Evolutionary conservation across 2,113 vertebrate genomes (phyloP).

Genomic region (Sinocyclocheilus grahami): DNA sequence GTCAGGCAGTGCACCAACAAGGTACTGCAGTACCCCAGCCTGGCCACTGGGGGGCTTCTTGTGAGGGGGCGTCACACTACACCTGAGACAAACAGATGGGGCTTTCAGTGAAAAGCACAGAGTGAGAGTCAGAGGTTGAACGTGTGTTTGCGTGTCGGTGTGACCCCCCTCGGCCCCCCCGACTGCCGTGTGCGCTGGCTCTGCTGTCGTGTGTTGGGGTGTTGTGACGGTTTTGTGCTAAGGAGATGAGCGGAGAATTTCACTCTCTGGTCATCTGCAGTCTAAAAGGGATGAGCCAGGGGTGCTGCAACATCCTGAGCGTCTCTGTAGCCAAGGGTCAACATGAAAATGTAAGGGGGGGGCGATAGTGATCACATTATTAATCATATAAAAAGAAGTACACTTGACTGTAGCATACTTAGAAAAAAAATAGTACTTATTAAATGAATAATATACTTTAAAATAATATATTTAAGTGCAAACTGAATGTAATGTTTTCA

Average conservation of each 20-base stretch:
- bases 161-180: conserved; percentile 61
- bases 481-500: too few relatives aligned
- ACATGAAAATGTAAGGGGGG: background rate
- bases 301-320: conserved; percentile 1
- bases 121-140: background rate
- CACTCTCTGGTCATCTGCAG: conserved; percentile 62
- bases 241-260: conserved; percentile 37
- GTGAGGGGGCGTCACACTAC: conserved; percentile 61
- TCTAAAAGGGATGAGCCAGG: conserved; percentile 65
- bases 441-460: too few relatives aligned
- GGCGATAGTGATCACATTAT: too few relatives aligned
- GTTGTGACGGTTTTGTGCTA: conserved; percentile 71
- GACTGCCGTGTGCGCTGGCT: conserved; percentile 65
- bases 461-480: too few relatives aligned
- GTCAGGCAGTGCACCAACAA: conserved; percentile 96
- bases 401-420: too few relatives aligned
- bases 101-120: background rate
- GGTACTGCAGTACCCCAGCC: conserved; percentile 80
- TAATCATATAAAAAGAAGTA: too few relatives aligned
- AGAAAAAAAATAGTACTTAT: too few relatives aligned
- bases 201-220: conserved; percentile 75
- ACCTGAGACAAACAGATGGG: conserved; percentile 36
- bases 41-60: conserved; percentile 54
- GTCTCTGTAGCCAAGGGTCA: background rate
- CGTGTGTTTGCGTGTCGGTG: conserved; percentile 13